Base-by-base conservation (phyloP, 1,140 invertebrate species). In the Drosophila ercepeae region DNA sequence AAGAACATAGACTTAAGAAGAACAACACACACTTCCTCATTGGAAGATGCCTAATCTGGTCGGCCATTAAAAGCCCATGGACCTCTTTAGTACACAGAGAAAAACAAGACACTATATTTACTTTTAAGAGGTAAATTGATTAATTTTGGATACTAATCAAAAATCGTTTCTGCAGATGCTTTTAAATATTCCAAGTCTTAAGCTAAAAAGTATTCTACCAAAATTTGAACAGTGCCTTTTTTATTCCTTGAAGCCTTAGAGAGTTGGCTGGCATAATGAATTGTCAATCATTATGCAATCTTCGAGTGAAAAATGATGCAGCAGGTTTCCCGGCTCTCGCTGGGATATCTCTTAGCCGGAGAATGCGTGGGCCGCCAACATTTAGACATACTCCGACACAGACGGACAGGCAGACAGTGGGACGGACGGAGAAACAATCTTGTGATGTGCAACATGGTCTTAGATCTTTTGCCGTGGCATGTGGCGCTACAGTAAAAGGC, bases 231-330 rank as follows among this genome's bases (percentile, higher is more conserved):
- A 39, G 60, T 64, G 60, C 21, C 18, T 13, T 39, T 11, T 61
- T 27, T 19, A 44, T 51, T 55, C 59, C 48, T 60, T 52, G 27
- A 41, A 36, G 32, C 34, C n/a, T 16, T 34, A 16, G 51, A 69
- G 36, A 34, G 48, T 32, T 53, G 13, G 57, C 63, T 63, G 59
- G 65, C 75, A 81, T 84, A 88, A 84, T 84, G 79, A 84, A 88
- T 84, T 88, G 79, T 76, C 79, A 84, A 88, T 88, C 79, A 88
- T 84, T 88, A 84, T 81, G 82, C 73, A 84, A 84, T 84, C 82
- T 88, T 84, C 68, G 67, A 88, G 82, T 76, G 69, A 88, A 76
- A 88, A 81, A 84, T 84, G 72, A 84, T 76, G 82, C 81, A 75
- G 82, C 82, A 84, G 61, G 76, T 81, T 84, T 70, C 27, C 41